Conservation (phyloP, 2,113 vertebrate genomes). For the Chloebia gouldiae region DNA sequence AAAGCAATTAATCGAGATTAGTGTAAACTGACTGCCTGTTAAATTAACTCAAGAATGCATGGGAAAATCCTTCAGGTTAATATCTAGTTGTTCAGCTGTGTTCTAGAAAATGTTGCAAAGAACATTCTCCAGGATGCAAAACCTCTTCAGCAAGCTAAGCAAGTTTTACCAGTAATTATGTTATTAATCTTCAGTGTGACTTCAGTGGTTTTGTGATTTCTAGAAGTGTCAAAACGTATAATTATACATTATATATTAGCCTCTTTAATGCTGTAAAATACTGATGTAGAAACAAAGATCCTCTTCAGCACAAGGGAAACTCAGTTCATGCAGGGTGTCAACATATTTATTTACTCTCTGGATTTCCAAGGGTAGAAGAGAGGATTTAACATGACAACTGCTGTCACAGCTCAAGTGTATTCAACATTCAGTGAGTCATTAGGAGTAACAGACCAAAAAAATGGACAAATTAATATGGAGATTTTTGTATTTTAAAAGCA, state of each 20-base stretch:
- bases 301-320: background rate
- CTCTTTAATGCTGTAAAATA: background rate
- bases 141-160: slow-evolving; percentile 30
- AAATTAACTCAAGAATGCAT: slow-evolving; percentile 28
- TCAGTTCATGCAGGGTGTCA: background rate
- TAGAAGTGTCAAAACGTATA: background rate
- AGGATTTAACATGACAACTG: background rate
- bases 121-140: background rate
- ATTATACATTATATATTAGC: background rate
- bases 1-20: slow-evolving; percentile 37
- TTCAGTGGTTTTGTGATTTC: background rate
- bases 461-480: background rate
- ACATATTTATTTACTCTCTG: background rate
- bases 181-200: slow-evolving; percentile 16
- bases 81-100: background rate
- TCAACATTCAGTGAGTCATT: background rate
- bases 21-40: background rate
- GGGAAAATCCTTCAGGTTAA: slow-evolving; percentile 40
- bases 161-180: slow-evolving; percentile 37
- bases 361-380: background rate
- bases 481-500: background rate
- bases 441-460: background rate
- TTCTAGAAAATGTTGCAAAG: background rate
- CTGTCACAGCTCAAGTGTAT: background rate
- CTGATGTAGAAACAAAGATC: background rate